phyloP scores from a whole-genome alignment of 2,888 invertebrate species.

The Nephrotoma appendiculata region DNA sequence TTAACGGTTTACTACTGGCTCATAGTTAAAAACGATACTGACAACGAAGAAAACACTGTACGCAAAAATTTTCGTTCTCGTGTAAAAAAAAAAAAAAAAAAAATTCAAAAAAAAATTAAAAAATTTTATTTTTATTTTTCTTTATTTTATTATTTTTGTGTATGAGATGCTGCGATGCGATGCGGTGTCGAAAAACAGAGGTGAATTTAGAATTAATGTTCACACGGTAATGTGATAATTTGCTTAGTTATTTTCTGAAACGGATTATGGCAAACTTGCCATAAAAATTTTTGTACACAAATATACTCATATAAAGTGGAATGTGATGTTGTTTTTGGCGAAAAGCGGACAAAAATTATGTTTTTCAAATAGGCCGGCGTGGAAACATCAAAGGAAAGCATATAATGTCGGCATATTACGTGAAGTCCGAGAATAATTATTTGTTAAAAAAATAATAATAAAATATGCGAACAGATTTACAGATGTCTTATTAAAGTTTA shows the following conservation, averaged over 20 bases:
- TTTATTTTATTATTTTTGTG: background rate
- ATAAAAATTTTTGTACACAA: too few relatives aligned
- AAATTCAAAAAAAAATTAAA: background rate
- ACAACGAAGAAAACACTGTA: background rate
- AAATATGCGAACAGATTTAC: too few relatives aligned
- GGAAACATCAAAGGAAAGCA: too few relatives aligned
- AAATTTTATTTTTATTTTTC: background rate
- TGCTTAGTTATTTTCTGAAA: background rate
- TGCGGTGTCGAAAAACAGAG: background rate
- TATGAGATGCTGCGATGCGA: background rate
- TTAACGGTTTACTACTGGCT: background rate
- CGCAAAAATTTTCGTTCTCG: background rate
- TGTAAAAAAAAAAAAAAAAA: background rate
- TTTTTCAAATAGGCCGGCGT: too few relatives aligned
- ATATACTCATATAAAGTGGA: background rate
- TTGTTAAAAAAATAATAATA: too few relatives aligned
- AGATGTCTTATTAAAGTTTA: too few relatives aligned
- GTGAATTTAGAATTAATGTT: background rate
- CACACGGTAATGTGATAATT: background rate
- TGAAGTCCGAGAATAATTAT: too few relatives aligned
- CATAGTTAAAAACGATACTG: background rate
- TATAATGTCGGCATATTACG: too few relatives aligned
- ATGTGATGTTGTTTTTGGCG: background rate
- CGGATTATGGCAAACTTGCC: background rate
- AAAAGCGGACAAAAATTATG: background rate